These are phyloP conservation scores for Troilus luridus DNA, from an alignment of 2,888 invertebrate species.

Conservation along the genomic window DNA sequence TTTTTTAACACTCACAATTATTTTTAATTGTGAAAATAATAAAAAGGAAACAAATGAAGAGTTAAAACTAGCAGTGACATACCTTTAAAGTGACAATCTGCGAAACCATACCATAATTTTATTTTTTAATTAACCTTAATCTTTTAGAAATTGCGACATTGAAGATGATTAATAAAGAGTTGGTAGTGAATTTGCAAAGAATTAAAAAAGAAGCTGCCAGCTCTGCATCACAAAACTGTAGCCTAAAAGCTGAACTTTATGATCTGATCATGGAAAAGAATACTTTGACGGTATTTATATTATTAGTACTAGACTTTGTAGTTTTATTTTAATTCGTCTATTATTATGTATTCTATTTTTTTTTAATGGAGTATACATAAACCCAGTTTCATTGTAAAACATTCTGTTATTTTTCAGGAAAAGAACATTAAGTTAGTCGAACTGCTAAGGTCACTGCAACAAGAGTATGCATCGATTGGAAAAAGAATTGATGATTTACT, in stretches of 20 bases:
- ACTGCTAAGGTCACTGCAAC: neutral
- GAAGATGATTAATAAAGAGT: constrained; percentile 3
- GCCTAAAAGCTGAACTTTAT: constrained; percentile 32
- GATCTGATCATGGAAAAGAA: constrained; percentile 33
- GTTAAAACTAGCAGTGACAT: too few relatives aligned
- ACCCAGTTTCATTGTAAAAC: neutral
- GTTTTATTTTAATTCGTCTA: neutral
- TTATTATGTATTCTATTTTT: neutral
- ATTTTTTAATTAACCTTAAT: neutral
- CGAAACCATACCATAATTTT: too few relatives aligned
- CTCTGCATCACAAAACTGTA: neutral
- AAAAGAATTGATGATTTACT: neutral
- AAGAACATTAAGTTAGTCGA: neutral
- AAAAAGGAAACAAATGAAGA: too few relatives aligned
- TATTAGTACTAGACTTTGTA: neutral
- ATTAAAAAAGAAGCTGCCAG: neutral
- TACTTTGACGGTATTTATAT: constrained; percentile 7
- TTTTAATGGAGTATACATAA: neutral
- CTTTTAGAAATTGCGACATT: neutral
- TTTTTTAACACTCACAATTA: too few relatives aligned
- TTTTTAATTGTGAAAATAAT: too few relatives aligned
- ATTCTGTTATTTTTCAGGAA: neutral
- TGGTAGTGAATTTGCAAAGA: neutral
- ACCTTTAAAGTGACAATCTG: too few relatives aligned
- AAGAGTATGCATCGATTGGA: neutral